Conservation (phyloP, 2,797 vertebrate species). For the Argentina silus region DNA sequence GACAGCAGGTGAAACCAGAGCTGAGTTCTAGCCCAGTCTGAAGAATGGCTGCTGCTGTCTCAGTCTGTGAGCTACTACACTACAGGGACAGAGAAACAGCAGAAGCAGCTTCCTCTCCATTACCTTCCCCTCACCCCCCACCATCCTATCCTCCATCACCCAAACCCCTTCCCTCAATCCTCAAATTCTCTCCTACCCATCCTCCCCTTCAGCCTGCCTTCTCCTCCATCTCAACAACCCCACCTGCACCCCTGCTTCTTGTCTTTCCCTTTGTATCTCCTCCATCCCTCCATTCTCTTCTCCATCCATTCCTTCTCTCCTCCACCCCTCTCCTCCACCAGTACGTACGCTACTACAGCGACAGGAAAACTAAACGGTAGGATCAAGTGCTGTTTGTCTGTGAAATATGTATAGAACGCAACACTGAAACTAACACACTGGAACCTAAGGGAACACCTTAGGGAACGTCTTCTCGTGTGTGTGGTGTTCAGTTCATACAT, state of each 20-base stretch:
- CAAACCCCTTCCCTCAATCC: not conserved
- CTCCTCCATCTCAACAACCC: not conserved
- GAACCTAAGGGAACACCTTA: no score
- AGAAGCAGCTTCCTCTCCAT: not conserved
- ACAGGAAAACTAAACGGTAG: not conserved
- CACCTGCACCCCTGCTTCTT: no score
- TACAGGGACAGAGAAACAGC: not conserved
- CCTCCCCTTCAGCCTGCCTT: not conserved
- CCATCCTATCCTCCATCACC: not conserved
- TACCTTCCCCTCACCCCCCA: not conserved
- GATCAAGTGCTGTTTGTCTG: not conserved
- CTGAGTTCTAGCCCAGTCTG: not conserved
- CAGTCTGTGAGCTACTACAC: not conserved
- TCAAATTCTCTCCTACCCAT: not conserved
- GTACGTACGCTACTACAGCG: no score
- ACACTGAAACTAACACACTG: no score
- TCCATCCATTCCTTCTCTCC: not conserved
- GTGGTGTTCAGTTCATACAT: no score
- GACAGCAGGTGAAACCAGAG: not conserved
- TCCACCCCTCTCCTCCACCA: not conserved
- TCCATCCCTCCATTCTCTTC: no score
- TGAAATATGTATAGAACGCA: not conserved
- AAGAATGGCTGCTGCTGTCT: not conserved
- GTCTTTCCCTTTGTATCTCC: no score
- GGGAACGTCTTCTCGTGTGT: no score